These are phyloP conservation scores for Mycetomoellerius zeteki DNA, from an alignment of 1,140 invertebrate genomes.

Conservation along the genomic window DNA sequence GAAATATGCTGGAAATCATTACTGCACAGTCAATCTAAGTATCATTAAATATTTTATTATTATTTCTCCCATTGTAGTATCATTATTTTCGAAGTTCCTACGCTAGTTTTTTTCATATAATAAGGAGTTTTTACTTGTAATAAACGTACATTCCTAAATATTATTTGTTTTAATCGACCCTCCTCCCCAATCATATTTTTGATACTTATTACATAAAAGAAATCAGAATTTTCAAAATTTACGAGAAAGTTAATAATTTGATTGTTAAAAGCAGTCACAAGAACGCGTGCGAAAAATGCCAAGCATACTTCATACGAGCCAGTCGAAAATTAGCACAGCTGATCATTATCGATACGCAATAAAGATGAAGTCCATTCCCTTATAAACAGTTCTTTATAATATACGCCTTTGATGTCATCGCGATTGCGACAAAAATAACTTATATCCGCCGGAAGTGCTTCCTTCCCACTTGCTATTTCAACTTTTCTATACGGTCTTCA, in stretches of 20 bases:
- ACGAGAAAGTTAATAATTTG: neutral
- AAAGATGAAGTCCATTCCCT: conserved; percentile 39
- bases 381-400: conserved; percentile 71
- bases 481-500: conserved; percentile 39
- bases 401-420: conserved; percentile 78
- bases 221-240: neutral
- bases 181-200: neutral
- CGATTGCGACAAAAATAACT: conserved; percentile 87
- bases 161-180: neutral
- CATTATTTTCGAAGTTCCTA: neutral
- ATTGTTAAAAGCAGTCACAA: neutral
- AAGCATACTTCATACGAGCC: neutral
- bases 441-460: conserved; percentile 85
- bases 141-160: neutral
- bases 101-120: neutral
- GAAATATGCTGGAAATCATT: neutral
- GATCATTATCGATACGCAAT: conserved; percentile 59
- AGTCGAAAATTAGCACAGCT: conserved; percentile 35
- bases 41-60: neutral
- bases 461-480: conserved; percentile 54
- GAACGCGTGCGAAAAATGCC: neutral
- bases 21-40: neutral
- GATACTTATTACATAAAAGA: neutral
- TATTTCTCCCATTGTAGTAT: neutral
- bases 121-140: neutral